A percentile compares a stretch with the other conserved stretches of the same genome.
These are phyloP conservation scores for Sitta europaea DNA, from an alignment of 2,113 vertebrate species.

Conservation along the genomic window DNA sequence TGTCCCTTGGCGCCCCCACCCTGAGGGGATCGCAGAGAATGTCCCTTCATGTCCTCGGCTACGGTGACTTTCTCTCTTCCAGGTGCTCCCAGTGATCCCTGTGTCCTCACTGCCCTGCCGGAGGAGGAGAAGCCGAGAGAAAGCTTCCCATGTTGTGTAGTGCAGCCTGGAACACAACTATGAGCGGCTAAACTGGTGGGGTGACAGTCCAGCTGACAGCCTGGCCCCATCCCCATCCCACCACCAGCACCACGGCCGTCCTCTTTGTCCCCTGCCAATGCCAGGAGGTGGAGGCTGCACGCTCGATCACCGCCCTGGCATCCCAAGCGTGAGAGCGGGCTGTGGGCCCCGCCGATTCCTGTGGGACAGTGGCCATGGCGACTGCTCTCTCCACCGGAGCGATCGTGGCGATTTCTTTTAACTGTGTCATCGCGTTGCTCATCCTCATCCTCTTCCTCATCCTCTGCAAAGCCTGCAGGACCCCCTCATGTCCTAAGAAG, in stretches of 20 bases:
- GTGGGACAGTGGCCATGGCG: conserved; percentile 65
- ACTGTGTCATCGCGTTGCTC: conserved; percentile 73
- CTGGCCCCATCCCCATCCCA: neutral
- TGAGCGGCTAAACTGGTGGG: rapidly evolving
- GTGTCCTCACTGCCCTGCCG: rapidly evolving
- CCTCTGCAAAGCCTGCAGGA: conserved; percentile 79
- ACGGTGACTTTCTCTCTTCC: neutral
- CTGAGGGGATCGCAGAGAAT: rapidly evolving
- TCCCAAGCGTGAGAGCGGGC: neutral
- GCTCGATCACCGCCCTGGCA: neutral
- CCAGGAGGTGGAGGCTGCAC: neutral
- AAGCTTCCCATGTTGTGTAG: neutral
- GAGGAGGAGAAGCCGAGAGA: neutral
- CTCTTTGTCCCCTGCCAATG: conserved; percentile 9
- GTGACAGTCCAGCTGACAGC: neutral
- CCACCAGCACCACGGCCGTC: rapidly evolving
- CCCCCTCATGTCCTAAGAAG: conserved; percentile 75
- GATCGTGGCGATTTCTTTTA: conserved; percentile 77
- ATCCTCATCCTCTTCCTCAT: conserved; percentile 78
- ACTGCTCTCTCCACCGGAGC: conserved; percentile 76
- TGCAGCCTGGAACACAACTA: neutral
- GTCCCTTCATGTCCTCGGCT: rapidly evolving
- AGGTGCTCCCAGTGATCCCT: neutral
- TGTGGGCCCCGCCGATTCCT: rapidly evolving
- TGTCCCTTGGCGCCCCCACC: rapidly evolving